A percentile compares a stretch with the other conserved stretches of the same genome.
Evolutionary conservation across 64 coral and sea anemone species (phyloP).

Genomic region (Montipora capricornis): DNA sequence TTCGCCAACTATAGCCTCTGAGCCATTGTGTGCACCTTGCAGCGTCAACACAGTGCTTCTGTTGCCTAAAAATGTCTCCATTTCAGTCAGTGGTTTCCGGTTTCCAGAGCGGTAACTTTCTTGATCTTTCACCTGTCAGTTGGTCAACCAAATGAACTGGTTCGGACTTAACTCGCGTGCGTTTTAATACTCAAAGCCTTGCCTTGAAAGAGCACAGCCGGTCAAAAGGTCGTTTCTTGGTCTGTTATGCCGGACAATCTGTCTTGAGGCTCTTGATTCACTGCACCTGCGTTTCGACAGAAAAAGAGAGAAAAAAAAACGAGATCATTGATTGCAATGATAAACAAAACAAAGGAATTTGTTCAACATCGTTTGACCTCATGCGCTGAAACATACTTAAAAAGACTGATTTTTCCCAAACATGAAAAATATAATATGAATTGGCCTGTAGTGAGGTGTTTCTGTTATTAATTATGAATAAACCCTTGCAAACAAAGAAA

Average conservation of each 20-base stretch:
- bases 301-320: background rate
- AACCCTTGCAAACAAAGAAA: background rate
- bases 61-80: background rate
- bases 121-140: no score
- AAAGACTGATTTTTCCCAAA: background rate
- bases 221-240: no score
- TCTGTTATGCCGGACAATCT: no score
- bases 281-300: background rate
- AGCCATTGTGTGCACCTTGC: background rate
- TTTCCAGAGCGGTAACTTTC: background rate
- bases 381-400: background rate
- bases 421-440: background rate
- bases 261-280: no score
- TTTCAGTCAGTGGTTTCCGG: background rate
- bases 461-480: constrained; percentile 1
- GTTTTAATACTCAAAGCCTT: no score
- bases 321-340: background rate
- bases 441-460: no score
- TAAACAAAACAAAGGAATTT: background rate
- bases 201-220: no score
- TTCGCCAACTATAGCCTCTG: constrained; percentile 33
- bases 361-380: background rate
- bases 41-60: background rate
- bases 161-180: no score
- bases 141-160: no score